phyloP scores from a whole-genome alignment of 2,888 invertebrate species.

The Cantharis rustica region DNA sequence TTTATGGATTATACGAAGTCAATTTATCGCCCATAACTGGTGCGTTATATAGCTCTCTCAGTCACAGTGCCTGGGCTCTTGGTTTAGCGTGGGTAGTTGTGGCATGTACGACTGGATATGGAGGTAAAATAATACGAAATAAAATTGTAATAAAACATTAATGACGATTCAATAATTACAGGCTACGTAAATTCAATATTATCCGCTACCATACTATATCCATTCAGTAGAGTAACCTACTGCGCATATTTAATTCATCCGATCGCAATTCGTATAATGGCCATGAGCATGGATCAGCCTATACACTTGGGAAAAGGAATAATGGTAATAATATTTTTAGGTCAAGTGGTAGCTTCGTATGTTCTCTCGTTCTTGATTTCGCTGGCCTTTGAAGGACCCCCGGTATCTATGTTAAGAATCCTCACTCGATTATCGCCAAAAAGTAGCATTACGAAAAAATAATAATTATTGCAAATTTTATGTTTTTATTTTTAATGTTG shows the following conservation, averaged over 20 bases:
- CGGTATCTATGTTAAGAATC: conserved; percentile 79
- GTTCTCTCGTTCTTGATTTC: conserved; percentile 78
- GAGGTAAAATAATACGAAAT: conserved; percentile 60
- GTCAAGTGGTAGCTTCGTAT: conserved; percentile 81
- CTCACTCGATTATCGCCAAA: conserved; percentile 45
- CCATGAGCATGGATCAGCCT: conserved; percentile 82
- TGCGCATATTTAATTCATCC: conserved; percentile 87
- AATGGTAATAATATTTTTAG: conserved; percentile 79
- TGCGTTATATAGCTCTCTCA: conserved; percentile 79
- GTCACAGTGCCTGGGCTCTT: conserved; percentile 83
- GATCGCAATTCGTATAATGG: conserved; percentile 77
- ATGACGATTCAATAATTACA: conserved; percentile 40
- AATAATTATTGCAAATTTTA: not conserved
- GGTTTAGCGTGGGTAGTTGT: conserved; percentile 83
- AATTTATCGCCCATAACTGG: conserved; percentile 71
- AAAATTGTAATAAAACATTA: not conserved
- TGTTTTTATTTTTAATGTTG: not conserved
- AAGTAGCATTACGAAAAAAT: not conserved
- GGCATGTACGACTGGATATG: conserved; percentile 83
- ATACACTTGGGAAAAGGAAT: conserved; percentile 79
- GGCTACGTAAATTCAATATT: conserved; percentile 72
- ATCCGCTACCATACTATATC: conserved; percentile 78
- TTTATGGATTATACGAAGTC: conserved; percentile 78
- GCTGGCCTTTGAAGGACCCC: conserved; percentile 82
- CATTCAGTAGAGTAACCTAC: conserved; percentile 85